Evolutionary conservation across 2,797 vertebrate species (phyloP), one percentile per base, ranked within the genome.

Genomic region (Neosilurus mollespiculum): DNA sequence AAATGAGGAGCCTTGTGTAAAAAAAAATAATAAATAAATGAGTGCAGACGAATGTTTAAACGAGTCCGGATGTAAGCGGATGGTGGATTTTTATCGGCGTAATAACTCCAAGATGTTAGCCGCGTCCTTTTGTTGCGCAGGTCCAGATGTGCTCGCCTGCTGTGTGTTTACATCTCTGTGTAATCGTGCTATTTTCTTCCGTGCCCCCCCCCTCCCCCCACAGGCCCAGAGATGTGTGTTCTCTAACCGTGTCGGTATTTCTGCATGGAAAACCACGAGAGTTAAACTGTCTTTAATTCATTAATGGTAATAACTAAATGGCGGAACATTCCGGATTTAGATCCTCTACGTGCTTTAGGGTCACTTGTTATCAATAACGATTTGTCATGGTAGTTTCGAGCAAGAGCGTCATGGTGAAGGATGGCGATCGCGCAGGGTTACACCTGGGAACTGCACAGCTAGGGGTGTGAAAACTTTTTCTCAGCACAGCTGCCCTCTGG

Each of bases 31-130:
- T 53, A 37, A 26, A 72, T 15, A 80, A 85, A 37, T n/a, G 30
- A 49, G 81, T 1, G 80, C 8, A 78, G 66, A 76, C 85, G 58
- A 58, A 72, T 77, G 76, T 59, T 59, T 49, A 20, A 71, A 54
- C 0, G 18, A 78, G 34, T 24, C 76, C 24, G n/a, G 80, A 80
- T 54, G 61, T 78, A n/a, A 9, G 62, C 16, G 26, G 43, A 22
- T 30, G 49, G 59, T 49, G 49, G 26, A 72, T 51, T 85, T 56
- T 81, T 64, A 75, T 83, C 51, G 30, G 69, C 20, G 18, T 77
- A 77, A 80, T 82, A 76, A 80, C 77, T 73, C 37, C 71, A 87
- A 86, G 77, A 86, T 84, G 80, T 72, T 78, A 79, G 56, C 12
- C 3, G 9, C 54, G 15, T 22, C 3, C 5, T 81, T 78, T 58